A percentile compares a stretch with the other conserved stretches of the same genome.
phyloP scores from a whole-genome alignment of 2,888 invertebrate species.

The Dolichopus griseipennis region DNA sequence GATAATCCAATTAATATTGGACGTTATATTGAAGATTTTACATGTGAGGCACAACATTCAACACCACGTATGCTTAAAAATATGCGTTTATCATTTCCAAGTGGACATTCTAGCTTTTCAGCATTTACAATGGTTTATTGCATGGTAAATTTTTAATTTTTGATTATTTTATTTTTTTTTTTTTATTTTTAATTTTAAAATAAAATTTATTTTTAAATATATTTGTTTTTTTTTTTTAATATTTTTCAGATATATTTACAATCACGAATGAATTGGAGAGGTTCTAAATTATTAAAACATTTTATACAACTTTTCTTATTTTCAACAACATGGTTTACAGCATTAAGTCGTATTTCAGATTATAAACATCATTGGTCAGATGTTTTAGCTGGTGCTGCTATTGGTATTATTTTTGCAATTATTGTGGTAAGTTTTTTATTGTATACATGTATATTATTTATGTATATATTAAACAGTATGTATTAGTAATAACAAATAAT shows the following conservation, averaged over 20 bases:
- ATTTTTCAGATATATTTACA: slow-evolving; percentile 75
- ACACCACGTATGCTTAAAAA: slow-evolving; percentile 56
- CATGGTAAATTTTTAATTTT: slow-evolving; percentile 54
- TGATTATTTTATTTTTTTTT: background rate
- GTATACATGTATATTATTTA: background rate
- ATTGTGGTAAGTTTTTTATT: slow-evolving; percentile 57
- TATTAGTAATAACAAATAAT: too few relatives aligned
- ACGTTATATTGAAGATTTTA: slow-evolving; percentile 63
- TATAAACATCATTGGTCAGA: slow-evolving; percentile 99
- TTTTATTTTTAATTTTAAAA: slow-evolving; percentile 24
- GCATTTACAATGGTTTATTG: slow-evolving; percentile 79
- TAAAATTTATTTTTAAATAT: slow-evolving; percentile 11
- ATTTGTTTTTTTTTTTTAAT: too few relatives aligned
- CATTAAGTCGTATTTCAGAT: slow-evolving; percentile 85
- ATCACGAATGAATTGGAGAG: slow-evolving; percentile 69
- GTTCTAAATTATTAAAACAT: slow-evolving; percentile 72
- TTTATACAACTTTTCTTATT: slow-evolving; percentile 75
- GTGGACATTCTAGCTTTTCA: slow-evolving; percentile 85
- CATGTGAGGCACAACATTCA: slow-evolving; percentile 49
- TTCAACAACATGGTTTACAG: slow-evolving; percentile 73
- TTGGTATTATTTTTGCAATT: slow-evolving; percentile 60
- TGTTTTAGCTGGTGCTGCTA: slow-evolving; percentile 71
- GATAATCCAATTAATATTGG: slow-evolving; percentile 49
- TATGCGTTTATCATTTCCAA: slow-evolving; percentile 79
- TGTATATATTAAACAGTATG: too few relatives aligned